A percentile compares a stretch with the other conserved stretches of the same genome.
Conservation (phyloP, 2,797 vertebrate genomes). For the Atherinosoma microstoma region DNA sequence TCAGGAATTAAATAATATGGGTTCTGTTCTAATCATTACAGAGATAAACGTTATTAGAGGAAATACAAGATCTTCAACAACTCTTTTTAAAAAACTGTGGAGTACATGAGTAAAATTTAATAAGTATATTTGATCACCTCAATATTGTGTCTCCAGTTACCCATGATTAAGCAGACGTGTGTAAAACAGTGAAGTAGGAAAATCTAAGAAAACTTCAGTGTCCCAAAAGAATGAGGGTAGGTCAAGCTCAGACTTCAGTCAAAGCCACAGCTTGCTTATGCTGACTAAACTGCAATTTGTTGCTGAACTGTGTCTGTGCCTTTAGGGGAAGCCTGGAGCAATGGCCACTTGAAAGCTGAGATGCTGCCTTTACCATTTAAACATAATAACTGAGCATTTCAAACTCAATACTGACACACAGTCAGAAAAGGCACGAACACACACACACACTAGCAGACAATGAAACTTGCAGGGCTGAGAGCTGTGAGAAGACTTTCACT, state of each 20-base stretch:
- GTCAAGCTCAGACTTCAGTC: constrained; percentile 48
- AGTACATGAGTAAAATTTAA: too few relatives aligned
- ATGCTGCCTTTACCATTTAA: constrained; percentile 40
- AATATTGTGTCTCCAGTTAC: constrained; percentile 11
- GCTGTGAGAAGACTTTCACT: constrained; percentile 37
- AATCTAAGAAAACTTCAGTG: constrained; percentile 8
- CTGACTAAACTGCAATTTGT: constrained; percentile 39
- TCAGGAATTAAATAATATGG: not conserved
- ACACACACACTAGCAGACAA: constrained; percentile 27
- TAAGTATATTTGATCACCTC: not conserved
- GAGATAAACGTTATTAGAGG: too few relatives aligned
- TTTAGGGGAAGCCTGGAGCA: constrained; percentile 63
- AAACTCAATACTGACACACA: constrained; percentile 25
- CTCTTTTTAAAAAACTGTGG: too few relatives aligned
- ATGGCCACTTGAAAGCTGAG: constrained; percentile 53
- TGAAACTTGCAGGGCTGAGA: constrained; percentile 34
- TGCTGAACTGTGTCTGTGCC: constrained; percentile 43
- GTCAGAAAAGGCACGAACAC: constrained; percentile 8
- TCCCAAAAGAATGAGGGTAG: constrained; percentile 36
- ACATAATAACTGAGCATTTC: constrained; percentile 37
- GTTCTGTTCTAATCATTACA: not conserved
- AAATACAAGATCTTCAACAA: too few relatives aligned
- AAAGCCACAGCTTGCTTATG: constrained; percentile 40
- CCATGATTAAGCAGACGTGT: constrained; percentile 26
- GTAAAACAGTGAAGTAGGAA: constrained; percentile 27